Base-by-base conservation (phyloP, 1,140 invertebrate species). In the Drosophila kanapiae region DNA sequence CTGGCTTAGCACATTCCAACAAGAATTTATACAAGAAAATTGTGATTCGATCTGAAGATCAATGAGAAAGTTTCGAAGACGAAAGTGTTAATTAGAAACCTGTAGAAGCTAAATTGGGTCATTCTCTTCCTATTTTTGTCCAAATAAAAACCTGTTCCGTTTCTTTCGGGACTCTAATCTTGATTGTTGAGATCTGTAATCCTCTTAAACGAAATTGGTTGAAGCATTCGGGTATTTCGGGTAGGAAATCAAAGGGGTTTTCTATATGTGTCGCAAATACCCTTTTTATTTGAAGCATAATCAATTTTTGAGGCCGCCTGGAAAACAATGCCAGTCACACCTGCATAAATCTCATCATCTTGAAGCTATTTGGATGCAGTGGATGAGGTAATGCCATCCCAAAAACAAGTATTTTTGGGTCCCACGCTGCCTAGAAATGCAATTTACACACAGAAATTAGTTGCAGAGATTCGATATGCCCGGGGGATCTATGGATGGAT, bases 361-460 rank as follows among this genome's bases (percentile, higher is more conserved):
- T 38, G 38, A 2, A 3, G 42, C 18, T 8, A 27, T 31, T 18
- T n/a, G 7, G 49, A 23, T 65, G 48, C 29, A 54, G 31, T 70
- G 47, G 63, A 71, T 71, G 63, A 71, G 68, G 68, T 57, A 71
- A 71, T 35, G 10, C 33, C 63, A 48, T 33, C 27, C 8, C 48
- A 9, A 27, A 68, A 27, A 14, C 31, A 60, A 48, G n/a, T 29
- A 10, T 49, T 51, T 49, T 35, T 18, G 38, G 35, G 40, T 71
- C 68, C 35, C 68, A 71, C 68, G 68, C 11, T 67, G 33, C 16
- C 33, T 37, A 11, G 33, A 13, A 33, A 60, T 65, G 58, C 57
- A 13, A 16, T 53, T 51, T 49, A 35, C 58, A n/a, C 37, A 29
- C 67, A n/a, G 14, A 14, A n/a, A 47, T 53, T 13, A 37, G 48